Evolutionary conservation across 2,888 invertebrate genomes (phyloP), one percentile per base, ranked within the genome.

Genomic region (Agapostemon virescens): DNA sequence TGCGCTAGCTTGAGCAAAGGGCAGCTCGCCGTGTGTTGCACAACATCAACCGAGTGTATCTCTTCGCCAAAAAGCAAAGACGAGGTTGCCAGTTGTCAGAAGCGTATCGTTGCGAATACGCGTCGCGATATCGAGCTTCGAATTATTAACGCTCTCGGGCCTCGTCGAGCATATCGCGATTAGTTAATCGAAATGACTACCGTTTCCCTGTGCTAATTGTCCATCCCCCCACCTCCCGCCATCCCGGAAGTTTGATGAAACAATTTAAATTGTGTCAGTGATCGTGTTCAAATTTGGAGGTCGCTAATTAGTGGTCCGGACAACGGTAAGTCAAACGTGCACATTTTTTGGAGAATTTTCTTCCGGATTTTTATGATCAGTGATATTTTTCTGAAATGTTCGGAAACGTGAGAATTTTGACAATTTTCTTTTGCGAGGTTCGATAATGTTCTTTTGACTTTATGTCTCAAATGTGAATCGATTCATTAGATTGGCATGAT

Each of bases 1-100:
- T 75, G 74, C 75, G 78, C 85, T 72, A 84, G 83, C 81, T 82
- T 84, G 91, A 87, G 81, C 91, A 91, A 91, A 91, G 91, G 87
- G 89, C 90, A 90, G 81, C 77, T 64, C 58, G 73, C 49, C 45
- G 23, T 42, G 66, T 71, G 79, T 90, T 89, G 86, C 89, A 89
- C 87, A 90, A 90, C 84, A 68, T 82, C 86, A 89, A 89, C 84
- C 69, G 83, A 72, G 77, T 20, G 83, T 87, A 85, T 89, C 76
- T 77, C 71, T 77, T 82, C 86, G 88, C 87, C 78, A 87, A 85
- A 87, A 86, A 88, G 84, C 89, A 87, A 86, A 79, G 52, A 13
- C 15, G 30, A 75, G 69, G 81, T 84, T 84, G 81, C 74, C 89
- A 90, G 90, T 90, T 88, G 88, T 89, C 85, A 85, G 87, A 86